Base-by-base conservation (phyloP, 37 sponge, comb jelly and placozoan species). In the Haliclona indistincta region DNA sequence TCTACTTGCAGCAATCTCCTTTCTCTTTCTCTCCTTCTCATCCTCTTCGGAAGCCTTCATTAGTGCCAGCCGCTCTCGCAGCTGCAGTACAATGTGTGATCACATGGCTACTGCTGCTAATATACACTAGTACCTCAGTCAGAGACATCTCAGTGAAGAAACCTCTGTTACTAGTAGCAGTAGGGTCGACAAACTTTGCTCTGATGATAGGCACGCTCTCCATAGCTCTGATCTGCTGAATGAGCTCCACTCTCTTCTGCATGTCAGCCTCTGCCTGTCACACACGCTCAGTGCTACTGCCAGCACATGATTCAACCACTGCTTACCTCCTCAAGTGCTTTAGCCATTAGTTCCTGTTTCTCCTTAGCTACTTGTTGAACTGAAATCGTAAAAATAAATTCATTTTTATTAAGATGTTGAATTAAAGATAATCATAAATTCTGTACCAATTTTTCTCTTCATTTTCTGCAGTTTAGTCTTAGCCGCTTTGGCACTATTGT, bases 131-230 rank as follows among this genome's bases (percentile, higher is more conserved):
- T 43, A 96, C 87, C 84, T 97, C 98, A 63, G 91, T 93, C 22
- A 97, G 63, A 17, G 98, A 97, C 98, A 97, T 97, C 51, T 97
- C 98, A 43, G 84, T 52, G 42, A 97, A 75, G 35, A 97, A 52
- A 10, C 98, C 98, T 22, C 77, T 82, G 0, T 91, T 88, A 20
- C 83, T 78, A 38, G 98, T 95, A 68, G 83, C 84, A 32, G 98
- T 97, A 17, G 83, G 38, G 82, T 97, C 98, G 23, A 97, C 83
- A 82, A 95, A 95, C 76, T 95, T 85, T 30, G 81, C 68, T 34
- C 91, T 79, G 5, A 86, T 66, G 53, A 95, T 73, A 0, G 93
- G 93, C 3, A 89, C 88, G 34, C 93, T 85, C 78, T 97, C 98
- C 84, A 97, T 89, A 22, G 95, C 95, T 68, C 88, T 74, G 60